A percentile compares a stretch with the other conserved stretches of the same genome.
phyloP scores from a whole-genome alignment of 2,888 invertebrate genomes.

The Lymantria dispar region DNA sequence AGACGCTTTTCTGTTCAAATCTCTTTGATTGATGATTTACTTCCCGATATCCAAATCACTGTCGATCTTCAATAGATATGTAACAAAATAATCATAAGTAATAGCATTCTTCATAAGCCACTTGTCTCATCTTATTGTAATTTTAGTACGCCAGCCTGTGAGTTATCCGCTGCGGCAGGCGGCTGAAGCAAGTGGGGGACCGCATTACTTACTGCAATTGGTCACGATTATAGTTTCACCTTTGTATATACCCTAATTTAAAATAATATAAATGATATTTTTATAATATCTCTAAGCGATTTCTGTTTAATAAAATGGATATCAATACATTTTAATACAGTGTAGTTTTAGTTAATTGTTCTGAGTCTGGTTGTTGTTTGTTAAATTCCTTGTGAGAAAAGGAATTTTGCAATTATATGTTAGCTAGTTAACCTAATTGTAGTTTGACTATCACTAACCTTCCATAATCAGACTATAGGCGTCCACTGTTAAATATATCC shows the following conservation, averaged over 20 bases:
- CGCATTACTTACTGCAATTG: conserved; percentile 65
- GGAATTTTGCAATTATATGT: too few species aligned
- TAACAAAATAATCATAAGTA: conserved; percentile 52
- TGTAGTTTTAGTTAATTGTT: too few species aligned
- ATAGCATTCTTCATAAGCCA: conserved; percentile 49
- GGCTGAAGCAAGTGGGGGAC: conserved; percentile 53
- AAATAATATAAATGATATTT: conserved; percentile 44
- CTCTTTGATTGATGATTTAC: too few species aligned
- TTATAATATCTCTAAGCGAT: conserved; percentile 23
- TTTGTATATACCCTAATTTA: conserved; percentile 54
- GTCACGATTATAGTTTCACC: conserved; percentile 69
- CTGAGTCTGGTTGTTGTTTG: too few species aligned
- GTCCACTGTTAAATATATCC: too few species aligned
- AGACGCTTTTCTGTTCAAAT: too few species aligned
- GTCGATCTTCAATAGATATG: conserved; percentile 18
- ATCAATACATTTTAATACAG: too few species aligned
- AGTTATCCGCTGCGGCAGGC: conserved; percentile 52
- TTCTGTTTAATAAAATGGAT: conserved; percentile 32
- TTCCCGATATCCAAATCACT: conserved; percentile 31
- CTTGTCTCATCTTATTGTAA: conserved; percentile 45
- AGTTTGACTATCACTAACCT: too few species aligned
- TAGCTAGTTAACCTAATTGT: too few species aligned
- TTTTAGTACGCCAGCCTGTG: conserved; percentile 38
- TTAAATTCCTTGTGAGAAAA: too few species aligned
- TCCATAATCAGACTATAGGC: too few species aligned